Base-by-base conservation (phyloP, 2,113 vertebrate species). In the Clarias gariepinus region DNA sequence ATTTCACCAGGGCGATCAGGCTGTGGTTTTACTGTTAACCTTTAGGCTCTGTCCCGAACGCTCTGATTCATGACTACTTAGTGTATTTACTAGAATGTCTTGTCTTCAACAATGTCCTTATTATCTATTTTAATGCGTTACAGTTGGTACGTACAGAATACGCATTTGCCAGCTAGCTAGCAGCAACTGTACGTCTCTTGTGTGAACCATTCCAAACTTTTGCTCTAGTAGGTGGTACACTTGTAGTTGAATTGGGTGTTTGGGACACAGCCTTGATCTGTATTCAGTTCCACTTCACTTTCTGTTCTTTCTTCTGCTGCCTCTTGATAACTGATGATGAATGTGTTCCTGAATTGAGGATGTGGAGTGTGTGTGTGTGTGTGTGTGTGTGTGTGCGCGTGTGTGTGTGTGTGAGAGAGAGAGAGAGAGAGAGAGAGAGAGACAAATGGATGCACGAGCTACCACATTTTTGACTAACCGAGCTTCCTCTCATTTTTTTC, bases 401-500 rank as follows among this genome's bases (percentile, higher is more conserved):
- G 53, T 60, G 58, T 16, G 58, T 6, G 19, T 19, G 58, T 19
- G 58, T 6, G 60, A 5, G 23, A 1, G 15, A 47, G 41, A 47
- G 41, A 47, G 30, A 69, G 28, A n/a, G 23, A 55, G n/a, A 58
- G 64, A 55, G 23, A 84, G 47, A 85, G 82, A 52, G 84, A 91
- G 82, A 88, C 30, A 90, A 53, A 90, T 23, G 80, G 90, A 89
- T 95, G 94, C 96, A 95, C 96, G 41, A 57, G 60, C 71, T 64
- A 33, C 53, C 41, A 25, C 16, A 55, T 53, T 61, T 55, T 79
- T 88, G 52, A 88, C 85, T 86, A 86, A 88, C 74, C 15, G n/a
- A 88, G 11, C 25, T 86, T 83, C 71, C 84, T 84, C 81, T 18
- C 81, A 19, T 83, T 53, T 55, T 41, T 57, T 57, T 82, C 89